Evolutionary conservation across 1,140 invertebrate species (phyloP), one percentile per base, ranked within the genome.

Genomic region (Monochamus saltuarius): DNA sequence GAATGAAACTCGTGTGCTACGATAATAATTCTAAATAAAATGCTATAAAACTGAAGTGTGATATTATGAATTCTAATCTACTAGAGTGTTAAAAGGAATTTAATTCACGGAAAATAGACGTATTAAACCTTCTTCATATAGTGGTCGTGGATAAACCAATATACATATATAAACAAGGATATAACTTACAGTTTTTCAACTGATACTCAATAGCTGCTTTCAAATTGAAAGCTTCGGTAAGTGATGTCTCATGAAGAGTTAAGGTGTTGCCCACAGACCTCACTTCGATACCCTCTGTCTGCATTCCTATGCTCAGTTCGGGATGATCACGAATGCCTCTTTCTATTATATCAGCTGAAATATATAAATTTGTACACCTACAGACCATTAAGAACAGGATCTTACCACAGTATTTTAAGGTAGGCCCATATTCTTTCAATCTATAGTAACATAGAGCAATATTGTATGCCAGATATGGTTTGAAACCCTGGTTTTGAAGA

Each of bases 161-260:
- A n/a, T n/a, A n/a, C n/a, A n/a, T n/a, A n/a, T 29, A 29, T 29
- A 29, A 29, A 29, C 22, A 3, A 6, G 2, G 6, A 29, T 29
- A 29, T 29, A 29, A 66, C 77, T 85, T 83, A 90, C 91, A 84
- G 77, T 99, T 98, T 80, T 97, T 97, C 17, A 96, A 81, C 75
- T 98, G 92, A 79, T 95, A 99, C 79, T 99, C 96, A 67, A 99
- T 96, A 2, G 97, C 97, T 13, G 96, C 96, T 82, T 98, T 99
- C 0, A 99, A 82, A 80, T 99, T 99, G 72, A 99, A 98, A 0
- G 97, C 96, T 81, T 99, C 97, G 11, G 98, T 94, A 2, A 99
- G 80, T 35, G 95, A 95, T 16, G 97, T 98, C 78, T 99, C 90
- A 73, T 99, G 95, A 45, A 99, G 83, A 0, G 92, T 94, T 37